These are phyloP conservation scores for Daboia siamensis DNA, from an alignment of 2,113 vertebrate species.

Conservation along the genomic window DNA sequence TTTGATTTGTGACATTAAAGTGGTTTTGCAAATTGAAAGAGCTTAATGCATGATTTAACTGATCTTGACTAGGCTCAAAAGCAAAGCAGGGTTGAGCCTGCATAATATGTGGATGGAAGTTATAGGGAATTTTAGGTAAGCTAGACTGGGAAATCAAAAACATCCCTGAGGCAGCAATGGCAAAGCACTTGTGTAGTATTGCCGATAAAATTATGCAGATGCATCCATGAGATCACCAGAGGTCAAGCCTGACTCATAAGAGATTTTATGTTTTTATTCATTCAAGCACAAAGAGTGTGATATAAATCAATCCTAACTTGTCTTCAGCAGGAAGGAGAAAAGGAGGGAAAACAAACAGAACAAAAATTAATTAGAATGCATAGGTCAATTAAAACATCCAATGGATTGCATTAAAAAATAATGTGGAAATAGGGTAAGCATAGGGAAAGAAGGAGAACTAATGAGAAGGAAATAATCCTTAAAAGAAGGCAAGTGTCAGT, in stretches of 20 bases:
- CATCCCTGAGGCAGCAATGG: background rate
- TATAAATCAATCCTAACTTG: background rate
- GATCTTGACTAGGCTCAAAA: background rate
- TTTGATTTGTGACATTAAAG: background rate
- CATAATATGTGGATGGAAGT: background rate
- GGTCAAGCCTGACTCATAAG: background rate
- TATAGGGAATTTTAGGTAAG: background rate
- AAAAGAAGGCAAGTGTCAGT: background rate
- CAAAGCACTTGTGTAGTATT: background rate
- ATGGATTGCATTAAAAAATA: background rate
- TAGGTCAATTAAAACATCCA: background rate
- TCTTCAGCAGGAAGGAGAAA: background rate
- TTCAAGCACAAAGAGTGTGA: background rate
- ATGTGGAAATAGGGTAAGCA: background rate
- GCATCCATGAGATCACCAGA: background rate
- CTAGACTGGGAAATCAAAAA: background rate
- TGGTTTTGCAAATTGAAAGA: background rate
- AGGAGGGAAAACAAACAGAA: background rate
- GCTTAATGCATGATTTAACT: background rate
- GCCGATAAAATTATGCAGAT: background rate
- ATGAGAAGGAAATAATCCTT: background rate
- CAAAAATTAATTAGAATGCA: background rate
- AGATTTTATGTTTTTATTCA: background rate
- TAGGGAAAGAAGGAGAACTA: background rate
- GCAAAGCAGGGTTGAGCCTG: background rate